Evolutionary conservation across 2,113 vertebrate species (phyloP).

Genomic region (Laticauda laticaudata): DNA sequence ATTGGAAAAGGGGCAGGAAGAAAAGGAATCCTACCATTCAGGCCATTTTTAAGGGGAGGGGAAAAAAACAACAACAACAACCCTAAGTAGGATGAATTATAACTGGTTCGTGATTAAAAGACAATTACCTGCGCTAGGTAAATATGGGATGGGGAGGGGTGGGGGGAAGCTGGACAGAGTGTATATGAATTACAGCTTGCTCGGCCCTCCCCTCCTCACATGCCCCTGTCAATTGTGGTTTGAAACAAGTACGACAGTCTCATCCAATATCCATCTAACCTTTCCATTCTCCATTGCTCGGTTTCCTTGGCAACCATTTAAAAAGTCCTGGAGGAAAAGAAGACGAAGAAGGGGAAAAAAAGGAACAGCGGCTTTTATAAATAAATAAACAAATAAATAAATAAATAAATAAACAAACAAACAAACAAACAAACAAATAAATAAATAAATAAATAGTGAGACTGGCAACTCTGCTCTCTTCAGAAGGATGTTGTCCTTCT

Average conservation of each 20-base stretch:
- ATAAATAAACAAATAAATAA: background rate
- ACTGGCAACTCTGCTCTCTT: conserved; percentile 56
- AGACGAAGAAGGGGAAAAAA: too few species aligned
- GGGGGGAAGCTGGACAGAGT: conserved; percentile 40
- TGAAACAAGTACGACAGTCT: conserved; percentile 72
- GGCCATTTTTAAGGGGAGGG: conserved; percentile 15
- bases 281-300: conserved; percentile 72
- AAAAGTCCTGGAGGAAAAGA: conserved; percentile 63
- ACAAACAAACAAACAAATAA: background rate
- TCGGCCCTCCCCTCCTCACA: conserved; percentile 60
- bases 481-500: background rate
- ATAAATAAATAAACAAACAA: background rate
- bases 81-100: conserved; percentile 65
- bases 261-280: conserved; percentile 73
- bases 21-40: conserved; percentile 44
- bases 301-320: conserved; percentile 79
- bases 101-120: conserved; percentile 67
- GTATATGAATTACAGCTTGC: conserved; percentile 56
- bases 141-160: conserved; percentile 13
- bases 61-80: background rate
- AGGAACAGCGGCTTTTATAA: conserved; percentile 64
- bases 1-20: conserved; percentile 30
- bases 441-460: background rate
- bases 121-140: conserved; percentile 62
- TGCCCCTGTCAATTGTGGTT: conserved; percentile 70